Evolutionary conservation across 2,113 vertebrate genomes (phyloP).

Genomic region (Amphilophus citrinellus): DNA sequence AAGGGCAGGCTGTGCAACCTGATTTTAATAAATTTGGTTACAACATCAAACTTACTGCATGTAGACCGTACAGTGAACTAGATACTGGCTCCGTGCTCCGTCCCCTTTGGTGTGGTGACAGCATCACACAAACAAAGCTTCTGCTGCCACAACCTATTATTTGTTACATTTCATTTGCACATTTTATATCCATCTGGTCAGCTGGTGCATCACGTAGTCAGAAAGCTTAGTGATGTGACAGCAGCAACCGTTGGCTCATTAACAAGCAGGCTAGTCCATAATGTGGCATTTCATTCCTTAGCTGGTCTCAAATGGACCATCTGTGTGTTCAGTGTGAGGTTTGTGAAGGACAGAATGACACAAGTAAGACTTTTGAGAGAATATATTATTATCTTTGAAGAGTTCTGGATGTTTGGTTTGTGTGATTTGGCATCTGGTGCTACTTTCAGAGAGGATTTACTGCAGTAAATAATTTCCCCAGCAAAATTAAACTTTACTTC

Average conservation of each 20-base stretch:
- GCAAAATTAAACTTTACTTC: slow-evolving; percentile 33
- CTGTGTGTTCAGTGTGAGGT: slow-evolving; percentile 42
- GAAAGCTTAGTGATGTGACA: background rate
- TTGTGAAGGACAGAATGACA: slow-evolving; percentile 23
- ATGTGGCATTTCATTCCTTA: background rate
- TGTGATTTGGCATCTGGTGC: slow-evolving; percentile 19
- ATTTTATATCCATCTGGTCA: background rate
- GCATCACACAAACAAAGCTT: background rate
- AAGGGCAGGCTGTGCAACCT: too few relatives aligned
- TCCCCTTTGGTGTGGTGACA: background rate
- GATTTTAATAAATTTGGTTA: background rate
- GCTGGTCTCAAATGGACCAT: slow-evolving; percentile 20
- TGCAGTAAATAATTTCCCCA: slow-evolving; percentile 10
- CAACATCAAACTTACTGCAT: background rate
- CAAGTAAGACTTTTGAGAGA: slow-evolving; percentile 37
- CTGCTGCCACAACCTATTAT: background rate
- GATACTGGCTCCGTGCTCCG: too few relatives aligned
- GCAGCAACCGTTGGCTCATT: background rate
- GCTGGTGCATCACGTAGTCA: background rate
- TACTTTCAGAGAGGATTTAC: slow-evolving; percentile 30
- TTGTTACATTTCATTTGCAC: background rate
- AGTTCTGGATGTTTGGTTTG: slow-evolving; percentile 40
- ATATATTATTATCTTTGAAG: slow-evolving; percentile 41
- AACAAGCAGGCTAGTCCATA: background rate
- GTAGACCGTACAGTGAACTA: background rate